phyloP scores from a whole-genome alignment of 2,888 invertebrate species.

The Meliscaeva auricollis region DNA sequence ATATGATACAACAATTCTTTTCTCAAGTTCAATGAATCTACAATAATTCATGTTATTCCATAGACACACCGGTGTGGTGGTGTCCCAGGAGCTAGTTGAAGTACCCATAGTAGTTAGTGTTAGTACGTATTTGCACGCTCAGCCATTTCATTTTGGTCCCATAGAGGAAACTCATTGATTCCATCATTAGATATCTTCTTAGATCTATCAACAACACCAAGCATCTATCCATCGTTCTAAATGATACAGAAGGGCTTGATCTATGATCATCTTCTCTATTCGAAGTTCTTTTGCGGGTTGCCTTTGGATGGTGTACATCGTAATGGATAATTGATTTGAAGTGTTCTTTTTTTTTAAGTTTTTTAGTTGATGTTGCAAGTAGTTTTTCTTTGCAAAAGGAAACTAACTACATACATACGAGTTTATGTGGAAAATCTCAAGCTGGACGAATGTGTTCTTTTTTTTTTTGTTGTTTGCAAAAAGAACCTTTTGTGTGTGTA shows the following conservation, averaged over 20 bases:
- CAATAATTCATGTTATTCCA: constrained; percentile 60
- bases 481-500: constrained; percentile 44
- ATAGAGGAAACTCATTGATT: constrained; percentile 70
- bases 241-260: constrained; percentile 71
- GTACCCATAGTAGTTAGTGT: not conserved
- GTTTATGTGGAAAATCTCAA: constrained; percentile 18
- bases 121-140: constrained; percentile 62
- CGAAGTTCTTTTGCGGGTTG: constrained; percentile 29
- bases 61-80: constrained; percentile 8
- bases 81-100: constrained; percentile 23
- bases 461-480: constrained; percentile 16
- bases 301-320: constrained; percentile 30
- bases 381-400: constrained; percentile 24
- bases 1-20: constrained; percentile 18
- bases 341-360: constrained; percentile 35
- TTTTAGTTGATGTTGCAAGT: not conserved
- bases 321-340: constrained; percentile 74
- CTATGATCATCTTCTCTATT: constrained; percentile 61
- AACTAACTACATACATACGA: not conserved
- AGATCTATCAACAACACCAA: constrained; percentile 63
- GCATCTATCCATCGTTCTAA: constrained; percentile 52
- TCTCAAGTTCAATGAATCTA: constrained; percentile 67
- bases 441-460: constrained; percentile 31
- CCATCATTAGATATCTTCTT: constrained; percentile 70
- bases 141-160: constrained; percentile 62